These are phyloP conservation scores for Remorina albescens DNA, from an alignment of 2,797 vertebrate species.

Conservation along the genomic window DNA sequence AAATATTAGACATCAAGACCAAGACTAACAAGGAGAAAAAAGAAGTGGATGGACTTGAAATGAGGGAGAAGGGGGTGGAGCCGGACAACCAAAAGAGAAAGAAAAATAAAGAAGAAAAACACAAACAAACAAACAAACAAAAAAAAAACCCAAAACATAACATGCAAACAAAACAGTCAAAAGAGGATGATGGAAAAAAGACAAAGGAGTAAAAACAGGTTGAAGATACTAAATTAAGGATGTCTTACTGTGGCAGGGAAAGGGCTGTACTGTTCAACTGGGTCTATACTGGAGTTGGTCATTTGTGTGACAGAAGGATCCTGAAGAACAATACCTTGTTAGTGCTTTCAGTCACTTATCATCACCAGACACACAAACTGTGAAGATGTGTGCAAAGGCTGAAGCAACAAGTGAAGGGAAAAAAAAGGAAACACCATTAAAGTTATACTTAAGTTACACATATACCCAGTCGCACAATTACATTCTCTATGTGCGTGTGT, in stretches of 20 bases:
- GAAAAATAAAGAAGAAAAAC: not conserved
- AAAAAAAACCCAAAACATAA: no score
- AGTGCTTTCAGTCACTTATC: no score
- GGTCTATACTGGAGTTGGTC: slow-evolving; percentile 71
- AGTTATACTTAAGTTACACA: no score
- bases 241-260: slow-evolving; percentile 78
- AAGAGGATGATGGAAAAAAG: no score
- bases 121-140: not conserved
- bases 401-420: no score
- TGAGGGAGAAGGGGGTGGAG: not conserved
- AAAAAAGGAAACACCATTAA: no score
- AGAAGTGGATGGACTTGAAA: not conserved
- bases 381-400: no score
- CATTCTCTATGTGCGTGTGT: no score
- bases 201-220: not conserved
- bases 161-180: no score
- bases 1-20: not conserved
- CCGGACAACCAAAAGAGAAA: not conserved
- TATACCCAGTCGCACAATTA: no score
- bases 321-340: slow-evolving; percentile 74
- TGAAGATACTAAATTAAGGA: not conserved
- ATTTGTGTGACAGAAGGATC: slow-evolving; percentile 84
- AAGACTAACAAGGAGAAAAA: not conserved
- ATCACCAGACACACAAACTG: not conserved
- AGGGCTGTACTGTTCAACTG: slow-evolving; percentile 77